A percentile compares a stretch with the other conserved stretches of the same genome.
phyloP scores from a whole-genome alignment of 2,113 vertebrate species.

The Nansenia antarctica region DNA sequence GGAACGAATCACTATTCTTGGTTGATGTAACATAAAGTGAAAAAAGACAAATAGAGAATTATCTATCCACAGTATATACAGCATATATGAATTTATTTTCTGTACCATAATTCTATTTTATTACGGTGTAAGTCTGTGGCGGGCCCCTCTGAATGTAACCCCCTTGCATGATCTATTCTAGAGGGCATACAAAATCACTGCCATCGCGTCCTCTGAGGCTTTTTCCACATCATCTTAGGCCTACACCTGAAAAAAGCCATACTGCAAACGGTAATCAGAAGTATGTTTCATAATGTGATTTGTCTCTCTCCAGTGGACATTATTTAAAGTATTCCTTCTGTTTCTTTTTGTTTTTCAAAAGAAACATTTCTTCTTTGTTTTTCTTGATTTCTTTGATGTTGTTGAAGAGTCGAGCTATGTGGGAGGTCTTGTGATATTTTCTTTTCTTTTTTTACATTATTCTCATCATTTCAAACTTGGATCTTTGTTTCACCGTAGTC shows the following conservation, averaged over 20 bases:
- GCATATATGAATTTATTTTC: slow-evolving; percentile 67
- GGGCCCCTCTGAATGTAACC: slow-evolving; percentile 49
- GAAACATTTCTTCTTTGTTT: slow-evolving; percentile 22
- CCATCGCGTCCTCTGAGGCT: not conserved
- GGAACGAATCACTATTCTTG: slow-evolving; percentile 60
- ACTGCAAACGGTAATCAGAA: slow-evolving; percentile 37
- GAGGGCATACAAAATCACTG: not conserved
- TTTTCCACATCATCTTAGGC: slow-evolving; percentile 15
- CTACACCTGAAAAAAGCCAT: slow-evolving; percentile 34
- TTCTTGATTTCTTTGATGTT: slow-evolving; percentile 17
- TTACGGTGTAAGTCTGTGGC: slow-evolving; percentile 57
- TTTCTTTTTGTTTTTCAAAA: slow-evolving; percentile 15
- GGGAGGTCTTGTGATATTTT: slow-evolving; percentile 40
- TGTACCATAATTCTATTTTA: slow-evolving; percentile 72
- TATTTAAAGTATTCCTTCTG: slow-evolving; percentile 35
- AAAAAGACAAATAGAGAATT: slow-evolving; percentile 44
- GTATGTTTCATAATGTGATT: slow-evolving; percentile 23
- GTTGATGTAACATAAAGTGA: slow-evolving; percentile 37
- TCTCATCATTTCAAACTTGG: slow-evolving; percentile 31
- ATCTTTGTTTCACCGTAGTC: slow-evolving; percentile 51
- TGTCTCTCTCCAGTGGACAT: slow-evolving; percentile 45
- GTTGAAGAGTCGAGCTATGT: slow-evolving; percentile 36
- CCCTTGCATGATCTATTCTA: slow-evolving; percentile 30
- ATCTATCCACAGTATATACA: slow-evolving; percentile 43
- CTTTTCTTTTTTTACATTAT: slow-evolving; percentile 22